Evolutionary conservation across 2,797 vertebrate species (phyloP).

Genomic region (Scyliorhinus canicula): DNA sequence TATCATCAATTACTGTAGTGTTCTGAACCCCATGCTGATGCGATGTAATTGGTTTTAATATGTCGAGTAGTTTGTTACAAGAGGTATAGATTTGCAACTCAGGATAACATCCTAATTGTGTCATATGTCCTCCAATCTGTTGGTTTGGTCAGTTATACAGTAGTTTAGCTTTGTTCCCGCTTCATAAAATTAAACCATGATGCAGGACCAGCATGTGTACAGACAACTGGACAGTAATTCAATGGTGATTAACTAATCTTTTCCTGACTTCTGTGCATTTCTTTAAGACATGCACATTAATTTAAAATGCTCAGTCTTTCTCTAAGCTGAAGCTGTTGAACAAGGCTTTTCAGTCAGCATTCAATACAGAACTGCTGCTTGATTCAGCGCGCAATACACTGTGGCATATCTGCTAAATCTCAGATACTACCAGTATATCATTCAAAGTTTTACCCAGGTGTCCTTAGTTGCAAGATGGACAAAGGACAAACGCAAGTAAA

Average conservation of each 20-base stretch:
- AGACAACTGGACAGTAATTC: background rate
- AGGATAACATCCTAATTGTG: slow-evolving; percentile 6
- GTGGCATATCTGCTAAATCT: too few relatives aligned
- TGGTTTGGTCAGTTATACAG: background rate
- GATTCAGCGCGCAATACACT: background rate
- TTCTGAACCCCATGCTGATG: slow-evolving; percentile 21
- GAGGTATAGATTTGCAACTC: slow-evolving; percentile 6
- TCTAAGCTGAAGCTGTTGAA: background rate
- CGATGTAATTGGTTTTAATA: slow-evolving; percentile 29
- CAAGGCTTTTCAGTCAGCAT: background rate
- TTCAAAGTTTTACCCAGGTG: too few relatives aligned
- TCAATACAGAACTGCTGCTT: background rate
- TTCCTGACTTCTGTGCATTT: background rate
- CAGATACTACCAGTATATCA: too few relatives aligned
- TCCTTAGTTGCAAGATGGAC: too few relatives aligned
- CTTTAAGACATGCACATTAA: background rate
- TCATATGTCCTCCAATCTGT: background rate
- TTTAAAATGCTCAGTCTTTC: background rate
- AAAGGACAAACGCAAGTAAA: too few relatives aligned
- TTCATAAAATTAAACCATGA: slow-evolving; percentile 7
- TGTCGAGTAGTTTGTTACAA: background rate
- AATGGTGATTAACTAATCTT: background rate
- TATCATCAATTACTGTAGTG: slow-evolving; percentile 26
- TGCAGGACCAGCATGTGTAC: background rate
- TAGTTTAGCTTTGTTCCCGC: background rate